Evolutionary conservation across 1,140 invertebrate genomes (phyloP), one percentile per base, ranked within the genome.

Genomic region (Saccostrea cuccullata): DNA sequence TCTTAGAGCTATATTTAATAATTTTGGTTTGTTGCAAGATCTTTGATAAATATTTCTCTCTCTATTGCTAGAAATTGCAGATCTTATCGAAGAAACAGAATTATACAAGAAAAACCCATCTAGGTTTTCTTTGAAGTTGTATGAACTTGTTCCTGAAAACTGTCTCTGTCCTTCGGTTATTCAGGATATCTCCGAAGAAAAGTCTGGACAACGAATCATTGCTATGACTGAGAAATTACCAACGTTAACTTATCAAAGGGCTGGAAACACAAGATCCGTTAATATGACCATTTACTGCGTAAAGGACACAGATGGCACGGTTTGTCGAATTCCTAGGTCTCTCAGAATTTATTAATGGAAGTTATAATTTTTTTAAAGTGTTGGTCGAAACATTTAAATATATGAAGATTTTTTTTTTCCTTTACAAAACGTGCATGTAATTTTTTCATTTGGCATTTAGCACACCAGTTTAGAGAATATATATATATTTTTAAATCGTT

Each of bases 101-200:
- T 11, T n/a, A 15, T 84, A 84, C 15, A 84, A 84, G n/a, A 26
- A 84, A 55, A 55, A 56, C 47, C 40, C 82, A 12, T 23, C 40
- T 5, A 55, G 82, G n/a, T 84, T 84, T 84, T 56, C 82, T 20
- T 15, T 23, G 20, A 84, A 84, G 20, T 55, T 84, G 47, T 55
- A 84, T 30, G 82, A 84, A 36, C 30, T 84, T 15, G 55, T 84
- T 20, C 82, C 82, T 55, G 82, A 84, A n/a, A 56, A 84, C 82
- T 84, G 82, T 36, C 40, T 11, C 11, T 84, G 82, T 55, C 82
- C 82, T 3, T 9, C 0, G 55, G 23, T 55, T 9, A 55, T 84
- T n/a, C 47, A 84, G 47, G 82, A 84, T 20, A 56, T 77, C 4
- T 47, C 40, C 17, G 30, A 56, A 17, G 20, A 84, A 15, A 84